Conservation (phyloP, 2,797 vertebrate genomes). For the Austrolebias charrua region DNA sequence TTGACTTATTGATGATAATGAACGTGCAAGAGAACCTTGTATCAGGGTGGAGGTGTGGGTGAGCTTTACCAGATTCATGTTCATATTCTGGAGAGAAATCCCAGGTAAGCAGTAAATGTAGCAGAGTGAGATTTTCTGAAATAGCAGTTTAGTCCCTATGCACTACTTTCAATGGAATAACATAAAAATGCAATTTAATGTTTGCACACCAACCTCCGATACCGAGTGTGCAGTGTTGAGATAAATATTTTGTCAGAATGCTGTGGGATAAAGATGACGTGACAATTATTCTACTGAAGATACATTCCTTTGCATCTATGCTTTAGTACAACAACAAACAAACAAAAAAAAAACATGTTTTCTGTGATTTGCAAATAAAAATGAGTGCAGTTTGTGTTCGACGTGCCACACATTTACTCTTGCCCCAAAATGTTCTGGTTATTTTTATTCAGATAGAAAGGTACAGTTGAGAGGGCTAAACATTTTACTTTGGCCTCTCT, state of each 20-base stretch:
- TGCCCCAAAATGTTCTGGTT: conserved; percentile 24
- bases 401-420: conserved; percentile 28
- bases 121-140: conserved; percentile 79
- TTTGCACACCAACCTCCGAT: conserved; percentile 52
- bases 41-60: conserved; percentile 31
- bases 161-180: conserved; percentile 73
- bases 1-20: conserved; percentile 86
- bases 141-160: conserved; percentile 72
- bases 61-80: conserved; percentile 72
- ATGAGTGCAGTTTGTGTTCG: conserved; percentile 6
- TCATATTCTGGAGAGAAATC: conserved; percentile 73
- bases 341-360: conserved; percentile 23
- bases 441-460: conserved; percentile 36
- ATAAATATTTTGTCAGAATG: conserved; percentile 75
- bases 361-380: conserved; percentile 42
- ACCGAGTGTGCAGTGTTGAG: conserved; percentile 49
- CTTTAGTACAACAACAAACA: conserved; percentile 6
- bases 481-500: conserved; percentile 43
- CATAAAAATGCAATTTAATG: conserved; percentile 77
- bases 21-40: conserved; percentile 74
- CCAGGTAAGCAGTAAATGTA: conserved; percentile 81
- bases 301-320: conserved; percentile 45
- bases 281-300: conserved; percentile 65
- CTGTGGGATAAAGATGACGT: conserved; percentile 69
- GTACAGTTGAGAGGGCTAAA: conserved; percentile 52